Evolutionary conservation across 2,113 vertebrate genomes (phyloP), one percentile per base, ranked within the genome.

Genomic region (Pollachius pollachius): DNA sequence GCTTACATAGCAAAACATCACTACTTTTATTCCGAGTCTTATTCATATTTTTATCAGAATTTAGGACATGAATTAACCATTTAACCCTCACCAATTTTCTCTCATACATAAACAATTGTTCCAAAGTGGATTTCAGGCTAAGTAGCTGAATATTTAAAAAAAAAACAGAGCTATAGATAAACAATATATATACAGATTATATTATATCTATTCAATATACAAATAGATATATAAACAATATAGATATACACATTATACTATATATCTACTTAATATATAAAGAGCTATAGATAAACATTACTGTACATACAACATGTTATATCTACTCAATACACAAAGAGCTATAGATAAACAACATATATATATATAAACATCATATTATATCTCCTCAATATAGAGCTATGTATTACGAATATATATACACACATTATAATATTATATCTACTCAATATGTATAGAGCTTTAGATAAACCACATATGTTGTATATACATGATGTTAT

Each of bases 251-350:
- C 63, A 17, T 27, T 12, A 19, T 18, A n/a, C 8, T 63, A 16
- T 63, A 16, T 64, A 59, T 48, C 34, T 6, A 76, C 62, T 25
- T 7, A 27, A 58, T 54, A 64, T 4, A n/a, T 12, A 61, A 61
- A 16, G 62, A 34, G 30, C 30, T 34, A 34, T 34, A 34, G 30
- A 34, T 34, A 34, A 34, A 34, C 30, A 34, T 5, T 34, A 4
- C 30, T 76, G 17, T 30, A 17, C 52, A n/a, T 73, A 64, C 11
- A 52, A 13, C 23, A 19, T 52, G 37, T 15, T n/a, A 15, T 18
- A 23, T 23, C 23, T 27, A 27, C 11, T 62, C 23, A 62, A 52
- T 34, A 6, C 6, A 34, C 30, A 34, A 34, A 34, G 30, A 34
- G 30, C 30, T 34, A 34, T 34, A 17, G 57, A 58, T 58, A 62